Conservation (phyloP, 2,113 vertebrate genomes). For the Rhinopomastus cyanomelas region DNA sequence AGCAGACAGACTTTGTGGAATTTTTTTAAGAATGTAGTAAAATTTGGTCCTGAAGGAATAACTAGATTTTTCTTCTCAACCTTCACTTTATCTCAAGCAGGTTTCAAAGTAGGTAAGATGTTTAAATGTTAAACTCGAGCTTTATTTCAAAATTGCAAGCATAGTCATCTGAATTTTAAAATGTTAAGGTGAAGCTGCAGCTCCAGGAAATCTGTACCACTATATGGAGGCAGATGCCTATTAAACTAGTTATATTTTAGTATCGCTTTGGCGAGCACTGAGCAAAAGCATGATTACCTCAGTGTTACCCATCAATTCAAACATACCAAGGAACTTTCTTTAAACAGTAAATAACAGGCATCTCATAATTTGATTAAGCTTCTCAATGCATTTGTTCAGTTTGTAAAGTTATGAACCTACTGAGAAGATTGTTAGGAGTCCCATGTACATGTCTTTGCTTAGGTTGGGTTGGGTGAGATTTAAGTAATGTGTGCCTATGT, state of each 20-base stretch:
- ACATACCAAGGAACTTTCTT: background rate
- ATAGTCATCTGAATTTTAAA: background rate
- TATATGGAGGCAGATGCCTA: background rate
- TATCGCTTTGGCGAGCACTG: background rate
- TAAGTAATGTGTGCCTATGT: background rate
- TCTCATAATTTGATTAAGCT: background rate
- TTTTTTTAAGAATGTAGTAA: background rate
- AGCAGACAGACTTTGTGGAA: background rate
- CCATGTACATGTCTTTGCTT: background rate
- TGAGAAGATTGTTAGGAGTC: background rate
- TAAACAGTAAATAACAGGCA: background rate
- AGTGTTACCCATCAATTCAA: background rate
- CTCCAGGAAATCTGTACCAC: background rate
- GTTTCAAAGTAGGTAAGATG: background rate
- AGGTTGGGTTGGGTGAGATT: background rate
- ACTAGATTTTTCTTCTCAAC: background rate
- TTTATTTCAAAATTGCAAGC: background rate
- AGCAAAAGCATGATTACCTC: background rate
- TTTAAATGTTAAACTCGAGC: background rate
- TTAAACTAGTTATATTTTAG: background rate
- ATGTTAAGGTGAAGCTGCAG: background rate
- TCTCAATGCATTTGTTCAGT: background rate
- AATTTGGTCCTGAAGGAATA: background rate
- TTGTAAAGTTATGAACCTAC: background rate
- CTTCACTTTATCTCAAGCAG: background rate